Evolutionary conservation across 1,140 invertebrate species (phyloP), one percentile per base, ranked within the genome.

Genomic region (Catajapyx aquilonaris): DNA sequence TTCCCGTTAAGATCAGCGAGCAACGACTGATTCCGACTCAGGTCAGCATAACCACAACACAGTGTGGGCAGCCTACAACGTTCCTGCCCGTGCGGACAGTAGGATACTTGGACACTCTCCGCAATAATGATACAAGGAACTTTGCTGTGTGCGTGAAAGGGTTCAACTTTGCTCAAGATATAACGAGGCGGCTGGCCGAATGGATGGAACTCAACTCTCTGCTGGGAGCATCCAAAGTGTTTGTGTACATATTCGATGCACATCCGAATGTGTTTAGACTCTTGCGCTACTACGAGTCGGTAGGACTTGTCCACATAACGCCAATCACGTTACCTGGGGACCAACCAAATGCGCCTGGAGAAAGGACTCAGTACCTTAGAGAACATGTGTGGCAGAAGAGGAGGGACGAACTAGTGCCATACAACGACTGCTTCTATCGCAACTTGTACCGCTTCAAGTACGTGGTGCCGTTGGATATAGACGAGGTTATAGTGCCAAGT

Each of bases 381-480:
- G 54, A 62, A 43, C 61, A 69, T 44, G 49, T 73, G 9, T 76
- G 73, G 69, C 73, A 76, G 43, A 68, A 73, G 42, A 56, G 76
- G 40, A 57, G 71, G 42, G 65, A 74, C 54, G 75, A 79, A 50
- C 53, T 79, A 22, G 58, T 78, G 37, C 65, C 74, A 0, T 80
- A 79, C 49, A 80, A 80, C 50, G 74, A 78, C 42, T 74, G 71
- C 41, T 66, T 78, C 33, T 78, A 80, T 49, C 65, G 70, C 45
- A 74, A 71, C 52, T 50, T 75, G 20, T 48, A 64, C 38, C 61
- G 59, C 34, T 69, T 69, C 3, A 55, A 68, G 43, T 78, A 61
- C 52, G 61, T 79, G 11, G 48, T 77, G 5, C 72, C 74, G 5
- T 54, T 77, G 41, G 76, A 79, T 48, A 58, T 75, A 19, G 76